Evolutionary conservation across 2,797 vertebrate genomes (phyloP).

Genomic region (Epinephelus awoara): DNA sequence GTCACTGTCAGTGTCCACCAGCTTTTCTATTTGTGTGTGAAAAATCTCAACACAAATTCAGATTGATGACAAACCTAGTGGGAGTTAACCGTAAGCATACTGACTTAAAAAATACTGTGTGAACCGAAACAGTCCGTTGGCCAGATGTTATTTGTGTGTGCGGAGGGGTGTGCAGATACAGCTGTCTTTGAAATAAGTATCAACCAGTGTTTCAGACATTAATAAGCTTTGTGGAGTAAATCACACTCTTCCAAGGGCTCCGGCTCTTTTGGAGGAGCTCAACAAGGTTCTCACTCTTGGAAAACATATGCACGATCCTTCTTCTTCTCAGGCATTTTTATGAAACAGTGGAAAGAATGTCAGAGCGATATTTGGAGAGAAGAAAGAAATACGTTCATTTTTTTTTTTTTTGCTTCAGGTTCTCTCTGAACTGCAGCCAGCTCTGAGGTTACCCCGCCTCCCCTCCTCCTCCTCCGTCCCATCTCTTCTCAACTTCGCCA

Average conservation of each 20-base stretch:
- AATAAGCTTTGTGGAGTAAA: constrained; percentile 80
- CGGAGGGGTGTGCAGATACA: constrained; percentile 61
- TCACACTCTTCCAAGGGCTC: constrained; percentile 74
- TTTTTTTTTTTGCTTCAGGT: constrained; percentile 77
- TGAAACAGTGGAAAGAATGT: constrained; percentile 87
- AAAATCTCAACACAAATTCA: constrained; percentile 31
- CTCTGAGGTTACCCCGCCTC: constrained; percentile 74
- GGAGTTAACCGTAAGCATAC: constrained; percentile 51
- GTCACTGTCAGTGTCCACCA: constrained; percentile 8
- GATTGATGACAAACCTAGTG: constrained; percentile 38
- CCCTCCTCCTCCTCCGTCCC: constrained; percentile 51
- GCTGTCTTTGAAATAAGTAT: constrained; percentile 76
- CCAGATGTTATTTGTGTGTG: constrained; percentile 64
- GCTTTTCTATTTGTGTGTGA: constrained; percentile 28
- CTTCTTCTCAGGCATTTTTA: constrained; percentile 84
- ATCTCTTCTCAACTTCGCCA: constrained; percentile 82
- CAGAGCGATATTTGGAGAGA: constrained; percentile 83
- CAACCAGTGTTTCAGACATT: constrained; percentile 75
- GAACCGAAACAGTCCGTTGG: constrained; percentile 57
- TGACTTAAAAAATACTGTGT: constrained; percentile 57
- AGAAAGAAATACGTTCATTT: constrained; percentile 85
- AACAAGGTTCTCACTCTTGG: constrained; percentile 80
- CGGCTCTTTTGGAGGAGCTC: constrained; percentile 72
- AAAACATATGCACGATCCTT: constrained; percentile 79
- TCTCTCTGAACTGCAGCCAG: constrained; percentile 86